phyloP scores from a whole-genome alignment of 2,888 invertebrate genomes.

The Aphrophora alni region DNA sequence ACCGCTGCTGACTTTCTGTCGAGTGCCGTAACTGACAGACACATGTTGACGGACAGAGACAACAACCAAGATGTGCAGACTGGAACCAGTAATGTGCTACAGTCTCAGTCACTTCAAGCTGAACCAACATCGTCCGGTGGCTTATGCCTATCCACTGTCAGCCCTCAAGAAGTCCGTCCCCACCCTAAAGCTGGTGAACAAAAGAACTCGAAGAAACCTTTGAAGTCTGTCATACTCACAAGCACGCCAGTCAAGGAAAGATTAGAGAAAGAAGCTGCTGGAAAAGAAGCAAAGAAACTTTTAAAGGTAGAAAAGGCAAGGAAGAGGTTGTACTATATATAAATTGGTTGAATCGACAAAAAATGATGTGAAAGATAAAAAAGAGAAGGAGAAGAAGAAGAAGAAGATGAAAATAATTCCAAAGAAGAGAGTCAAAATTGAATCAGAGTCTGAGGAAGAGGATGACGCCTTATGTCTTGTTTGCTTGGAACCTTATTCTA shows the following conservation, averaged over 20 bases:
- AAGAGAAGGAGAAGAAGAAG: neutral
- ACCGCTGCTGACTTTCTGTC: conserved; percentile 18
- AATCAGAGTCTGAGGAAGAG: conserved; percentile 11
- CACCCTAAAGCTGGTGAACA: neutral
- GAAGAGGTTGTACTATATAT: too few species aligned
- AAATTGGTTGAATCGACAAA: too few species aligned
- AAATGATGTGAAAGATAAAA: neutral
- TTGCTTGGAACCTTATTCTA: conserved; percentile 2
- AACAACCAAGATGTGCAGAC: neutral
- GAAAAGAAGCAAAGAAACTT: conserved; percentile 10
- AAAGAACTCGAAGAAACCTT: neutral
- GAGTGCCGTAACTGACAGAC: neutral
- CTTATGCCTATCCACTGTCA: neutral
- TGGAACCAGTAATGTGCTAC: too few species aligned
- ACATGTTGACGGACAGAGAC: too few species aligned
- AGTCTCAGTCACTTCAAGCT: too few species aligned
- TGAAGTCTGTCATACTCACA: neutral
- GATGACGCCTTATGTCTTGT: neutral
- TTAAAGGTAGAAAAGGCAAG: conserved; percentile 27
- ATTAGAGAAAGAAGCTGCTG: neutral
- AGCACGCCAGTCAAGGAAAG: neutral
- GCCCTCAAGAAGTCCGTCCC: neutral
- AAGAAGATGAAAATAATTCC: neutral
- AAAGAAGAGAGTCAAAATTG: neutral
- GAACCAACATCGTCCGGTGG: too few species aligned